These are phyloP conservation scores for Nomada fabriciana DNA, from an alignment of 2,888 invertebrate species.

Conservation along the genomic window DNA sequence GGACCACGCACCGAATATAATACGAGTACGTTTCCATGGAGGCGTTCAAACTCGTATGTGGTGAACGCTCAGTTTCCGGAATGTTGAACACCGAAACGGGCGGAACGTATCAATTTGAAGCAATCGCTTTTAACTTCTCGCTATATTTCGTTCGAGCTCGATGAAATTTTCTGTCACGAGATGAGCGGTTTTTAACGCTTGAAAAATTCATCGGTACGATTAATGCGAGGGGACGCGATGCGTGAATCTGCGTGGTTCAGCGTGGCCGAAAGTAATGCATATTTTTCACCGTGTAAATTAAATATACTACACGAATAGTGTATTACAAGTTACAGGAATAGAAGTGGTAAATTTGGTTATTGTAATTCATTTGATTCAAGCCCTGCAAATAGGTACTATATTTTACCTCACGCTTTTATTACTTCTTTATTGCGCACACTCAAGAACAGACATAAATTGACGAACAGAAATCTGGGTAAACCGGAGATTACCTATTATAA, in stretches of 20 bases:
- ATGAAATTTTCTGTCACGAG: background rate
- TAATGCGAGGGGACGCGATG: background rate
- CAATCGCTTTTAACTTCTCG: conserved; percentile 3
- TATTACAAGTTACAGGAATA: no score
- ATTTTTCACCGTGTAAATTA: background rate
- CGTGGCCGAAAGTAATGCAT: no score
- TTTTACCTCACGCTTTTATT: no score
- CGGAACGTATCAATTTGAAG: background rate
- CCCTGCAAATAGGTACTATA: no score
- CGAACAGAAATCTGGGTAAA: no score
- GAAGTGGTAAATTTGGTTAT: no score
- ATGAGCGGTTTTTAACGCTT: background rate
- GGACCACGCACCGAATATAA: conserved; percentile 15
- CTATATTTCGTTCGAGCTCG: background rate
- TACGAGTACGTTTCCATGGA: background rate
- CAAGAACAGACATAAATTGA: no score
- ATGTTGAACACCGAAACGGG: background rate
- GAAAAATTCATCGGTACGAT: background rate
- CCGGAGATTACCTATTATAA: no score
- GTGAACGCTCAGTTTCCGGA: conserved; percentile 2
- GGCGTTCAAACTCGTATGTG: background rate
- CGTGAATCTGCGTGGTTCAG: background rate
- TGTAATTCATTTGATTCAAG: no score
- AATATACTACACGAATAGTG: background rate
- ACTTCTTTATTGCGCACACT: no score